These are phyloP conservation scores for Dendrolimus punctatus DNA, from an alignment of 1,140 invertebrate species.

Conservation along the genomic window DNA sequence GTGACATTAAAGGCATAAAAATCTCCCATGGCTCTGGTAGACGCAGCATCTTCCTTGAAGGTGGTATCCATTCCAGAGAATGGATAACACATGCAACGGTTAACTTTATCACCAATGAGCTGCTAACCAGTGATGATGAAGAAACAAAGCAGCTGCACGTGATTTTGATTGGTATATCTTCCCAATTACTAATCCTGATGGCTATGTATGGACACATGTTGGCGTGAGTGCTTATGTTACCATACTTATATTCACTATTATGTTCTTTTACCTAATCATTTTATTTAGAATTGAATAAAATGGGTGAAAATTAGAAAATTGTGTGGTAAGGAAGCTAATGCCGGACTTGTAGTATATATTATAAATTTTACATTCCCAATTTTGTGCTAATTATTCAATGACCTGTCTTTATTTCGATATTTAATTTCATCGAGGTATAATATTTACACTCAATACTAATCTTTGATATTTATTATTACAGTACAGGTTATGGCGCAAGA, in stretches of 20 bases:
- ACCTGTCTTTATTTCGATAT: not conserved
- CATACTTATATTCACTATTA: not conserved
- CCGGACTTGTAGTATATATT: no score
- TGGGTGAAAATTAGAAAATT: no score
- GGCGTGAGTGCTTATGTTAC: conserved; percentile 35
- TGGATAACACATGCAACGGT: conserved; percentile 78
- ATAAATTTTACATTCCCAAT: no score
- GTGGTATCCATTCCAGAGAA: conserved; percentile 79
- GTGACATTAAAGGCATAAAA: conserved; percentile 76
- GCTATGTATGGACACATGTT: conserved; percentile 75
- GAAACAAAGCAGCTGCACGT: conserved; percentile 65
- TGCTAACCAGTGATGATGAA: conserved; percentile 67
- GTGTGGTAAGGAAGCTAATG: no score
- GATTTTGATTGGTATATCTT: conserved; percentile 83
- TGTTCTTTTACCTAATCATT: no score
- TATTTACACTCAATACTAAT: not conserved
- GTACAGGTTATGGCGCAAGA: conserved; percentile 79
- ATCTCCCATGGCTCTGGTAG: conserved; percentile 71
- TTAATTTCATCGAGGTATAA: not conserved
- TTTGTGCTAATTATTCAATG: not conserved
- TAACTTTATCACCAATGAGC: conserved; percentile 74
- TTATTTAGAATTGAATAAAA: no score
- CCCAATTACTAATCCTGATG: conserved; percentile 80
- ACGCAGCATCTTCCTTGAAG: conserved; percentile 68
- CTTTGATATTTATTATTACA: conserved; percentile 22